Evolutionary conservation across 2,888 invertebrate species (phyloP).

Genomic region (Meganola albula): DNA sequence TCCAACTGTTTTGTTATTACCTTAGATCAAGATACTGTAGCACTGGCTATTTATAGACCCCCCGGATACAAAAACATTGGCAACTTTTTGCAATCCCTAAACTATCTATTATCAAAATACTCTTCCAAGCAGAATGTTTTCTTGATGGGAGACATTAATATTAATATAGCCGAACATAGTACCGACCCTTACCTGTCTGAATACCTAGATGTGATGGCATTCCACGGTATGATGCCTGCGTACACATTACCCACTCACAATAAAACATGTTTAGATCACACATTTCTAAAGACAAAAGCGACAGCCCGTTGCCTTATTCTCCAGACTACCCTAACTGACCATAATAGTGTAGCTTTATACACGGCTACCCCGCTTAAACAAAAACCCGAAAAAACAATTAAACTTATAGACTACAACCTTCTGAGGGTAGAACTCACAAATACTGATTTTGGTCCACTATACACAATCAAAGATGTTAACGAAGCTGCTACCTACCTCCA

Average conservation of each 20-base stretch:
- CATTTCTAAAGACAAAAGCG: conserved; percentile 1
- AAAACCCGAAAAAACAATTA: background rate
- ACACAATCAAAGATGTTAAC: conserved; percentile 1
- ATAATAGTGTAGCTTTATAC: conserved; percentile 4
- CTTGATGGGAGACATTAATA: too few relatives aligned
- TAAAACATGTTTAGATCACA: conserved; percentile 7
- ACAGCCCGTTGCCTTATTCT: conserved; percentile 4
- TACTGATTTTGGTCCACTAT: conserved; percentile 2
- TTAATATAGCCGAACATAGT: too few relatives aligned
- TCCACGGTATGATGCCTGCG: conserved; percentile 6
- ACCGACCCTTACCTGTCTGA: background rate
- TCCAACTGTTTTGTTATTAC: too few relatives aligned
- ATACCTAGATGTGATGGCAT: conserved; percentile 6
- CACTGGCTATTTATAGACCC: too few relatives aligned
- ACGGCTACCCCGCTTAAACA: background rate
- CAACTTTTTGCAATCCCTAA: too few relatives aligned
- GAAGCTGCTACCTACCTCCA: conserved; percentile 1
- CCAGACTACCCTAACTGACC: conserved; percentile 2
- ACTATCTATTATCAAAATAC: too few relatives aligned
- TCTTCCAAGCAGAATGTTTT: too few relatives aligned
- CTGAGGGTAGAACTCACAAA: background rate
- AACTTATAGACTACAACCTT: background rate
- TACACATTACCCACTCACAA: conserved; percentile 4
- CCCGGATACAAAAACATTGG: too few relatives aligned
- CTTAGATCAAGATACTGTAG: too few relatives aligned